Base-by-base conservation (phyloP, 1,140 invertebrate genomes). In the Leptinotarsa defecta region DNA sequence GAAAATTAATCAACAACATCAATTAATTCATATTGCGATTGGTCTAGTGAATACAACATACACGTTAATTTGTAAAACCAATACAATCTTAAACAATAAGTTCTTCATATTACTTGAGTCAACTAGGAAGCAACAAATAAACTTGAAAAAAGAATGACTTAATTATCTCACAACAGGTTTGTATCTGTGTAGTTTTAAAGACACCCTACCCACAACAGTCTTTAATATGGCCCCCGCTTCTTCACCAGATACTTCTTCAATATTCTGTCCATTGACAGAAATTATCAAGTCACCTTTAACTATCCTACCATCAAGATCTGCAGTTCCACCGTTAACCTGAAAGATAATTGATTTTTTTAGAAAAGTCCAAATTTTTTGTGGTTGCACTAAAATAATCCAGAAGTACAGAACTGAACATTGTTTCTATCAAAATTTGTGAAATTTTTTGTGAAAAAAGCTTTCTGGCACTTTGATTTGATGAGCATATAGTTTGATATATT, bases 261-360 rank as follows among this genome's bases (percentile, higher is more conserved):
- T 87, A 83, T 97, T 93, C 83, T 96, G 92, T 13, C 93, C 95
- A 85, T 98, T 96, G 0, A 99, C 94, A 34, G 94, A 88, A 13
- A 97, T 86, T 65, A 99, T 92, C 80, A 97, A 91, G 86, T 99
- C 98, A 17, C 98, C 97, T 83, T 94, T 94, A 87, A 95, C 93
- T 73, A 99, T 90, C 77, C 95, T 91, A 11, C 94, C 96, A 86
- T 98, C 96, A 52, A 95, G 90, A 80, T 98, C 95, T 0, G 97
- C 96, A 72, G 92, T 92, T 52, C 97, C 95, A 4, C 97, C 97
- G 74, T 92, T 91, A 3, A 96, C 89, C 95, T 97, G 19, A 13
- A 76, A 76, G 20, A 72, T 11, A 43, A 43, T 43, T 43, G 34
- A 34, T 6, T 34, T 34, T 43, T 43, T 43, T 43, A 43, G 34